Conservation (phyloP, 1,140 invertebrate species). For the Battus philenor region DNA sequence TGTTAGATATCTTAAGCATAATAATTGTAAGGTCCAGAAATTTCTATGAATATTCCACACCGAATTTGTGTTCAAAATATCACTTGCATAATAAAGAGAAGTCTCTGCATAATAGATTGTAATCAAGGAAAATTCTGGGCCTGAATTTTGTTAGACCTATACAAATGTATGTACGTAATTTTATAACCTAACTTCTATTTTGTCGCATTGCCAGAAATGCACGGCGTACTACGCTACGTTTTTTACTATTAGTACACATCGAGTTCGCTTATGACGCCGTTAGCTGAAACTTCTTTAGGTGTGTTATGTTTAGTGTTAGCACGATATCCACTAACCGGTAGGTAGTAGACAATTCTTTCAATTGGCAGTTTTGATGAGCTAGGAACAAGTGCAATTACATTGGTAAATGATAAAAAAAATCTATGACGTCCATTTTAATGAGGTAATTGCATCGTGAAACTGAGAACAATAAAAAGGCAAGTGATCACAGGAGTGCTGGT, state of each 20-base stretch:
- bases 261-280: constrained; percentile 12
- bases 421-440: constrained; percentile 57
- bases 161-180: constrained; percentile 7
- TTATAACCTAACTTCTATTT: constrained; percentile 1
- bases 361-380: constrained; percentile 52
- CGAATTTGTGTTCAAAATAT: constrained; percentile 2
- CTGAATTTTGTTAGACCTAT: constrained; percentile 5
- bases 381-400: constrained; percentile 68
- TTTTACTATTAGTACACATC: constrained; percentile 30
- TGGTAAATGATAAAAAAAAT: constrained; percentile 47
- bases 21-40: constrained; percentile 15
- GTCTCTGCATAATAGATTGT: constrained; percentile 6
- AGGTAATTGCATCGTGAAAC: constrained; percentile 26
- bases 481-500: constrained; percentile 13
- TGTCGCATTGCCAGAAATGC: constrained; percentile 1
- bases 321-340: constrained; percentile 31
- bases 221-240: constrained; percentile 15
- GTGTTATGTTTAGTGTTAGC: constrained; percentile 19
- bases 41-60: not conserved
- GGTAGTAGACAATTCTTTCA: constrained; percentile 27
- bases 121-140: constrained; percentile 5
- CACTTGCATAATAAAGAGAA: constrained; percentile 6
- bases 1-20: constrained; percentile 14
- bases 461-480: constrained; percentile 14
- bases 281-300: constrained; percentile 19